Conservation (phyloP, 2,797 vertebrate genomes). For the Acipenser transmontanus region DNA sequence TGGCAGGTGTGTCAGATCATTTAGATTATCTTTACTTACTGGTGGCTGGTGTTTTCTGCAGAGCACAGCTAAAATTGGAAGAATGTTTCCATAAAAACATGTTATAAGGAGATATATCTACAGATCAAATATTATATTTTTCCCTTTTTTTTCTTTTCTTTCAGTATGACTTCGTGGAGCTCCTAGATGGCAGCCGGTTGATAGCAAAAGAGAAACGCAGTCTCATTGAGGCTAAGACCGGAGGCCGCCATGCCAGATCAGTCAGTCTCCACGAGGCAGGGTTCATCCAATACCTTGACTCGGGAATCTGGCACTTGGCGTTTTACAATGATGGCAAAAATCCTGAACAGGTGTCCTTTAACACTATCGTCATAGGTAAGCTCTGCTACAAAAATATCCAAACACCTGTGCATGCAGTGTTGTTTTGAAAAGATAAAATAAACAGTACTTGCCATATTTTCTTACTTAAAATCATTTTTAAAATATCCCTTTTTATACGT, state of each 20-base stretch:
- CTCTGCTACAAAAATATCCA: neutral
- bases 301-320: conserved; percentile 94
- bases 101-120: no score
- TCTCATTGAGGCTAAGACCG: conserved; percentile 62
- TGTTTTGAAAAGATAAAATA: no score
- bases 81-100: no score
- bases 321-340: conserved; percentile 94
- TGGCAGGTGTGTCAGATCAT: no score
- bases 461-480: no score
- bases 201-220: conserved; percentile 84
- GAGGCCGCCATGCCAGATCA: conserved; percentile 63
- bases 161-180: conserved; percentile 96
- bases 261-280: conserved; percentile 87
- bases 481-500: no score
- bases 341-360: conserved; percentile 83
- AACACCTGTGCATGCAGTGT: no score
- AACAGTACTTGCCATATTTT: no score
- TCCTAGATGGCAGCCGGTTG: conserved; percentile 89
- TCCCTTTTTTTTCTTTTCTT: conserved; percentile 22
- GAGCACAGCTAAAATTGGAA: no score
- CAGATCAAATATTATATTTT: no score
- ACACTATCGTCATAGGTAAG: conserved; percentile 92
- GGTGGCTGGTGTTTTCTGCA: no score
- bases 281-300: conserved; percentile 94
- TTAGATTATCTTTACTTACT: no score